Conservation (phyloP, 2,113 vertebrate genomes). For the Monarcha castaneiventris region DNA sequence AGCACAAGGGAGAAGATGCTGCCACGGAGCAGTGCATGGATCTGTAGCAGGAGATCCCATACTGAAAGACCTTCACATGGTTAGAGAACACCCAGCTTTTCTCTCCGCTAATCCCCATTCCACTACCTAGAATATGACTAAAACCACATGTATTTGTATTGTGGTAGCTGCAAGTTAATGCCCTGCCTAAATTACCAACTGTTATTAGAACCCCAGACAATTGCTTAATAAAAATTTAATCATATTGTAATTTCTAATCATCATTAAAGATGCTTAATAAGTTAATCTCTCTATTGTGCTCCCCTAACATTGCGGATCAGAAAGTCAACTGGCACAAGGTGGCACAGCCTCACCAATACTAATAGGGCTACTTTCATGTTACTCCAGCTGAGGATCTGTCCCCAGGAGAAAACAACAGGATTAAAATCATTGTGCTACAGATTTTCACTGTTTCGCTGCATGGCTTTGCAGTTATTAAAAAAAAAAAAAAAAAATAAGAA, state of each 20-base stretch:
- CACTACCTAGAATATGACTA: background rate
- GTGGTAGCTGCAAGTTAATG: constrained; percentile 42
- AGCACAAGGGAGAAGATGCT: background rate
- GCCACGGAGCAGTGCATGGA: background rate
- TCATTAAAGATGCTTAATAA: constrained; percentile 59
- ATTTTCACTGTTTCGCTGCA: background rate
- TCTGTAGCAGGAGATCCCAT: background rate
- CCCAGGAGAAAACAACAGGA: background rate
- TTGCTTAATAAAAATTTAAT: constrained; percentile 70
- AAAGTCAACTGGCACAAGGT: background rate
- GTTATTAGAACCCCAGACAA: constrained; percentile 64
- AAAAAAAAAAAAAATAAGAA: background rate
- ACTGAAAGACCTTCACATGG: background rate
- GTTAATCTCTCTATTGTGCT: constrained; percentile 56
- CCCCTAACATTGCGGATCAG: background rate
- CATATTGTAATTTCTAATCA: constrained; percentile 66
- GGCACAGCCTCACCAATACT: background rate
- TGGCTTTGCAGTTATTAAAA: background rate
- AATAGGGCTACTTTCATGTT: background rate
- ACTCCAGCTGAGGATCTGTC: background rate
- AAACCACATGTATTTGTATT: constrained; percentile 46
- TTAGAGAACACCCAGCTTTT: background rate
- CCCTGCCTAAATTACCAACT: constrained; percentile 54
- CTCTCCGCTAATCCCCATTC: background rate
- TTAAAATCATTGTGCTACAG: background rate